Conservation (phyloP, 2,113 vertebrate species). For the Oceanodroma tethys region DNA sequence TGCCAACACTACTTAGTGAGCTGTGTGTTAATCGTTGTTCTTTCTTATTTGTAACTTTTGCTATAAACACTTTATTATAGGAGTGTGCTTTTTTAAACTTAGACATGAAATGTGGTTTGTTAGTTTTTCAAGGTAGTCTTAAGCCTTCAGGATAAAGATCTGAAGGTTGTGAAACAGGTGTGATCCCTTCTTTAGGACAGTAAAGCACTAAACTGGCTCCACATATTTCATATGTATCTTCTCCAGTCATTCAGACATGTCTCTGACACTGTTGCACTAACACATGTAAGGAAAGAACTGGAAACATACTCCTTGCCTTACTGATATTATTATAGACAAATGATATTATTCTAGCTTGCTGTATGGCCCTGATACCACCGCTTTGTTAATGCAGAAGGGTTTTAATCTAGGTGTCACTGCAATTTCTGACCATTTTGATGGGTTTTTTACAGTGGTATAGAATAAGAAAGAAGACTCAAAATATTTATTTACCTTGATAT, state of each 20-base stretch:
- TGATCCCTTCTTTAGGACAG: not conserved
- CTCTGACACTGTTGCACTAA: not conserved
- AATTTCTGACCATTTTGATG: not conserved
- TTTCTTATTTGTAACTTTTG: not conserved
- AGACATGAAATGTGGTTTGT: not conserved
- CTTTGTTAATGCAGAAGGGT: not conserved
- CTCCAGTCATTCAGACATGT: not conserved
- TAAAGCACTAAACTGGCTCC: not conserved
- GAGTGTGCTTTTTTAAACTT: not conserved
- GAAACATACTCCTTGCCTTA: not conserved
- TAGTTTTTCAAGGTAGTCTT: not conserved
- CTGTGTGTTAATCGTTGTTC: not conserved
- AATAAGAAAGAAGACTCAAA: not conserved
- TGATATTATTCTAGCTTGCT: not conserved
- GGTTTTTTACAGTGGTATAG: not conserved
- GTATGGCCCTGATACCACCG: not conserved
- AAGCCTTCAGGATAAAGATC: not conserved
- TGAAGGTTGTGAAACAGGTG: not conserved
- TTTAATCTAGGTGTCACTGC: not conserved
- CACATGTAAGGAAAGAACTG: not conserved
- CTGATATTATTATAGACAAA: not conserved
- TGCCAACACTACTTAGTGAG: not conserved
- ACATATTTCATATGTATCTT: not conserved
- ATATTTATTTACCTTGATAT: not conserved
- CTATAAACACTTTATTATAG: not conserved